Evolutionary conservation across 2,888 invertebrate species (phyloP).

Genomic region (Diadegma fenestrale): DNA sequence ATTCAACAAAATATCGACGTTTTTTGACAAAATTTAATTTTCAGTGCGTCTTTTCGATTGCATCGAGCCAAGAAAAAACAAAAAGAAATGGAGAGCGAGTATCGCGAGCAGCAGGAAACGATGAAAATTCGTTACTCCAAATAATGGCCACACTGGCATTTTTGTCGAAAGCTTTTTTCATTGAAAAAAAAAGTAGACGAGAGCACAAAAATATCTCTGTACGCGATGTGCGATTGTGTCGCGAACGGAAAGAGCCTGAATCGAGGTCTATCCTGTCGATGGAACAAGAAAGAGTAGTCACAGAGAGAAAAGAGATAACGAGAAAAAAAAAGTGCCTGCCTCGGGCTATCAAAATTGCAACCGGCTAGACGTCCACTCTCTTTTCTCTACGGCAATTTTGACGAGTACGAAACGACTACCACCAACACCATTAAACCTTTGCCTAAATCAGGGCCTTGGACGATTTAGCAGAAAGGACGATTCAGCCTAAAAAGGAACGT

Average conservation of each 20-base stretch:
- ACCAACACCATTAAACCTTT: conserved; percentile 26
- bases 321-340: conserved; percentile 46
- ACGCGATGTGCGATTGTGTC: conserved; percentile 21
- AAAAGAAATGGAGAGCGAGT: background rate
- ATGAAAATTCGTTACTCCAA: conserved; percentile 43
- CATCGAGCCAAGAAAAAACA: conserved; percentile 6
- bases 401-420: conserved; percentile 51
- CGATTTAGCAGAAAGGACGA: conserved; percentile 68
- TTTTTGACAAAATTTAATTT: too few relatives aligned
- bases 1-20: too few relatives aligned
- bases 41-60: background rate
- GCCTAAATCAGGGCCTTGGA: conserved; percentile 66
- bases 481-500: conserved; percentile 18
- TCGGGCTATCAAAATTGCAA: conserved; percentile 64
- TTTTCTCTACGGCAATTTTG: conserved; percentile 52
- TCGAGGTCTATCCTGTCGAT: conserved; percentile 59
- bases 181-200: conserved; percentile 22
- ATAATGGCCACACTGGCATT: conserved; percentile 24
- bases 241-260: conserved; percentile 56
- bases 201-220: conserved; percentile 7
- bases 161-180: conserved; percentile 39
- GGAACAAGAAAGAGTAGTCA: conserved; percentile 51
- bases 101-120: conserved; percentile 29
- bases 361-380: conserved; percentile 55
- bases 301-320: conserved; percentile 34